Evolutionary conservation across 2,888 invertebrate genomes (phyloP), one percentile per base, ranked within the genome.

Genomic region (Heliconius charithonia): DNA sequence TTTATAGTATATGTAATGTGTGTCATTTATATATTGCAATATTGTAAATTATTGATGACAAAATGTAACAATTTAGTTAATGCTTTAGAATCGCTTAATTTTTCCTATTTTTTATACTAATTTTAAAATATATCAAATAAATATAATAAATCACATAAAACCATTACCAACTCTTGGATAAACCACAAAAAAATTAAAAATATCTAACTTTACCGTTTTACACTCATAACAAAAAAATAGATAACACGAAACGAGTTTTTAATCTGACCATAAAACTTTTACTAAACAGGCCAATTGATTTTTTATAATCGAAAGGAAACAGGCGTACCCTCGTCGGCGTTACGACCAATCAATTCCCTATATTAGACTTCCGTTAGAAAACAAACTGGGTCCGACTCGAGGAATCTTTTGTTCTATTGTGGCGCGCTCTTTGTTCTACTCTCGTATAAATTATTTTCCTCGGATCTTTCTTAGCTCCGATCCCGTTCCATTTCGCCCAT

Each of bases 361-460:
- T 92, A 93, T 92, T 90, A 91, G 90, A 90, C 91, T 91, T 91
- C 93, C 91, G 90, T 90, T 89, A 92, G 92, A 93, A 91, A 92
- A 92, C 93, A 92, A 92, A 89, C 91, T 89, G 83, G 88, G 87
- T 84, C 86, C 89, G 89, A 89, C 90, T 89, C 90, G 89, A 88
- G 85, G 88, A 90, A 88, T 89, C 94, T 92, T 92, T 94, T 93
- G 94, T 93, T 93, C 93, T 88, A 91, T 91, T 92, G 92, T 92
- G 87, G 87, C 88, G 77, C 79, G 86, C 87, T 91, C 91, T 93
- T 94, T 94, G 94, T 94, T 94, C 93, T 91, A 90, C 87, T 89
- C 90, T 91, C 90, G 90, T 90, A 92, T 93, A 93, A 94, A 94
- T 94, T 93, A 94, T 94, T 93, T 93, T 92, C 93, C 92, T 92